Conservation (phyloP, 2,113 vertebrate species). For the Donacobius atricapilla region DNA sequence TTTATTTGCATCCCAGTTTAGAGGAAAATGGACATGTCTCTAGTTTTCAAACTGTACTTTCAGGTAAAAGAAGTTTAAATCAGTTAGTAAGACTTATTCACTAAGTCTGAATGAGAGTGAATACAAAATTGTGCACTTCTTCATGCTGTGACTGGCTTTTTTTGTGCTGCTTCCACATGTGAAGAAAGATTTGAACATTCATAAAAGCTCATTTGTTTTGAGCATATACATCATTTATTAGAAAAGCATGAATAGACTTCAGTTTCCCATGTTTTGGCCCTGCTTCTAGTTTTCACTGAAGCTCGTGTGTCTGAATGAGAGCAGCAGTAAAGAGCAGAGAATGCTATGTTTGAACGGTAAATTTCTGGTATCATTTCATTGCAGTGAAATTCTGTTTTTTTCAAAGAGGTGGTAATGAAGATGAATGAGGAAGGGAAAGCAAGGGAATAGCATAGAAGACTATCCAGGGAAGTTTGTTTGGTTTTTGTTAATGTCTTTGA, state of each 20-base stretch:
- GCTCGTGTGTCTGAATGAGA: background rate
- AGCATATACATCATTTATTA: background rate
- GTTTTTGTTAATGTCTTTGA: background rate
- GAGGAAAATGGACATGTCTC: background rate
- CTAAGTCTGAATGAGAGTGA: background rate
- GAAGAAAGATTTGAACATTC: background rate
- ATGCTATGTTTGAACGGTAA: background rate
- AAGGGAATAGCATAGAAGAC: background rate
- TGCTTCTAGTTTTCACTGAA: background rate
- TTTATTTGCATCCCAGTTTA: background rate
- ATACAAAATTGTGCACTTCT: background rate
- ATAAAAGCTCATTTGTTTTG: slow-evolving; percentile 20
- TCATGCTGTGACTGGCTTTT: background rate
- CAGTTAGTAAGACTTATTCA: background rate
- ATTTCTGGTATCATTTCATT: background rate
- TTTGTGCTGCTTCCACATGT: background rate
- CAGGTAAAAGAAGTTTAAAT: background rate
- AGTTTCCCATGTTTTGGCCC: slow-evolving; percentile 6
- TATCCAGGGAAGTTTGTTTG: background rate
- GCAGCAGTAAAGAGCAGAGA: background rate
- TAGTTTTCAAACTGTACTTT: background rate
- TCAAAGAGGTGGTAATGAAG: background rate
- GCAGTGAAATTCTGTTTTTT: background rate
- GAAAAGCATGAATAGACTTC: background rate
- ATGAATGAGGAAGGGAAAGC: background rate